Percentiles rank a stretch among this genome's conserved stretches.
phyloP scores from a whole-genome alignment of 2,888 invertebrate species.

The Xanthostigma xanthostigma region DNA sequence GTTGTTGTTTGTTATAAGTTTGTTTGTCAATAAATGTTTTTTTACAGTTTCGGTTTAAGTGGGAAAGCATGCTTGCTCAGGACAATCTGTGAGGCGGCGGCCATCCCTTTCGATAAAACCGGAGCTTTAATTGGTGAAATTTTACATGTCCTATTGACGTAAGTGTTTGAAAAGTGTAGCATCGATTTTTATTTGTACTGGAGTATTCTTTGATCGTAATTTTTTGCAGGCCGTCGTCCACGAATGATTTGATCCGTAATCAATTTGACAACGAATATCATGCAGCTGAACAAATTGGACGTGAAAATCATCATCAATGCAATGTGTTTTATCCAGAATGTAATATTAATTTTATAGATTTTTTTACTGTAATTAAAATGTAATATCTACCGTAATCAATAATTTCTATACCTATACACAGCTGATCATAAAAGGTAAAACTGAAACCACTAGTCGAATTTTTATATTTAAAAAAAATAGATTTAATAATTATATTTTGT shows the following conservation, averaged over 20 bases:
- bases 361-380: slow-evolving; percentile 31
- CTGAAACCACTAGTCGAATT: too few relatives aligned
- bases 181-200: background rate
- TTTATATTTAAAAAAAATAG: too few relatives aligned
- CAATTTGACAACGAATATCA: slow-evolving; percentile 57
- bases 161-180: slow-evolving; percentile 24
- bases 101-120: slow-evolving; percentile 46
- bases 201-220: background rate
- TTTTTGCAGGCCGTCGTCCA: slow-evolving; percentile 49
- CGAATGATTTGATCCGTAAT: slow-evolving; percentile 44
- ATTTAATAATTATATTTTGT: too few relatives aligned
- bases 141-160: slow-evolving; percentile 57
- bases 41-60: slow-evolving; percentile 42
- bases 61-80: slow-evolving; percentile 57
- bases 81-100: slow-evolving; percentile 62
- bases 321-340: slow-evolving; percentile 49
- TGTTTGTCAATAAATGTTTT: slow-evolving; percentile 14
- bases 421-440: too few relatives aligned
- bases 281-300: slow-evolving; percentile 54
- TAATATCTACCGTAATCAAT: background rate
- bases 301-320: slow-evolving; percentile 32
- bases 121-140: slow-evolving; percentile 52
- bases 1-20: background rate
- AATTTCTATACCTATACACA: too few relatives aligned
- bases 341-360: slow-evolving; percentile 38